Evolutionary conservation across 2,797 vertebrate species (phyloP).

Genomic region (Pelodytes ibericus): DNA sequence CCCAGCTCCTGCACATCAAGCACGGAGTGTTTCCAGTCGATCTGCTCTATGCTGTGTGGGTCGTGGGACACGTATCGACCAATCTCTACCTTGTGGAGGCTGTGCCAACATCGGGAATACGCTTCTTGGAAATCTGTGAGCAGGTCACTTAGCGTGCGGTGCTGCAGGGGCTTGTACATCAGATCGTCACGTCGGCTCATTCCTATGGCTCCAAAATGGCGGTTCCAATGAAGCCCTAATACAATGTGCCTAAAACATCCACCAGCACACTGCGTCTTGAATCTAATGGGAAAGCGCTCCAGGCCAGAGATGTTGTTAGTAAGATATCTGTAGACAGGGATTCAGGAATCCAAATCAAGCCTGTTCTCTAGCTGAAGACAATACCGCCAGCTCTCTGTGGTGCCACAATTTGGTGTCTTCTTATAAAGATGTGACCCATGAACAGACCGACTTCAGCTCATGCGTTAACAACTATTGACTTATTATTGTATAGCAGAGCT

Average conservation of each 20-base stretch:
- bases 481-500: too few species aligned
- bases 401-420: too few species aligned
- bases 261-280: constrained; percentile 99
- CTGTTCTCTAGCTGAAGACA: too few species aligned
- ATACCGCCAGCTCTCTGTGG: too few species aligned
- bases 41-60: constrained; percentile 96
- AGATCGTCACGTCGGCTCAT: constrained; percentile 94
- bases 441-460: too few species aligned
- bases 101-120: constrained; percentile 93
- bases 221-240: constrained; percentile 92
- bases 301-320: constrained; percentile 95
- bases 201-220: constrained; percentile 93
- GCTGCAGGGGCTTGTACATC: constrained; percentile 93
- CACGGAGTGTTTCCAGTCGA: constrained; percentile 95
- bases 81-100: constrained; percentile 92
- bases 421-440: too few species aligned
- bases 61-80: constrained; percentile 97
- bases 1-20: constrained; percentile 90
- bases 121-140: constrained; percentile 89
- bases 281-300: constrained; percentile 98
- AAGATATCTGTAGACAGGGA: constrained; percentile 84
- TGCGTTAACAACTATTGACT: too few species aligned
- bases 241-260: constrained; percentile 97
- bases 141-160: constrained; percentile 88
- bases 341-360: constrained; percentile 68